Percentiles rank a stretch among this genome's conserved stretches.
These are phyloP conservation scores for Gila robusta DNA, from an alignment of 2,797 vertebrate genomes.

Conservation along the genomic window DNA sequence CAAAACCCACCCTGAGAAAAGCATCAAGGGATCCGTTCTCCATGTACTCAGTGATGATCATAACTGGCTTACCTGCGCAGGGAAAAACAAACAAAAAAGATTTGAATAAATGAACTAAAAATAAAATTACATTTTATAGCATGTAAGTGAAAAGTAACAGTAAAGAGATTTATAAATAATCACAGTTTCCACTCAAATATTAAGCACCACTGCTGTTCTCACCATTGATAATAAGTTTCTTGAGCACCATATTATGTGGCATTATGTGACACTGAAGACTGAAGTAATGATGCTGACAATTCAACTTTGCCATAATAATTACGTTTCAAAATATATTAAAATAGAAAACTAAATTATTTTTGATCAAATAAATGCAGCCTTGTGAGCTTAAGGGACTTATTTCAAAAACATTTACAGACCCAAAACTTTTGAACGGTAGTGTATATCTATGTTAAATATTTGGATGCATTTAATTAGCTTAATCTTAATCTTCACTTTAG, in stretches of 20 bases:
- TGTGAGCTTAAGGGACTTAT: not conserved
- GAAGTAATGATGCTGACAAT: not conserved
- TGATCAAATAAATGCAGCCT: not conserved
- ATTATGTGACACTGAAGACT: not conserved
- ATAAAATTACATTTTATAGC: not conserved
- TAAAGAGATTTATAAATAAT: not conserved
- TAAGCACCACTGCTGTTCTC: not conserved
- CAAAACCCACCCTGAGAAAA: slow-evolving; percentile 87
- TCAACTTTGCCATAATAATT: not conserved
- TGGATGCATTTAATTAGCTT: not conserved
- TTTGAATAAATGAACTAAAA: not conserved
- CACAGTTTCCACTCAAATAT: not conserved
- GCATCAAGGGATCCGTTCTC: slow-evolving; percentile 90
- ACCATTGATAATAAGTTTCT: not conserved
- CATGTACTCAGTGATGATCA: slow-evolving; percentile 94
- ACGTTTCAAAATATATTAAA: not conserved
- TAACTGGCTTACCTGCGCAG: slow-evolving; percentile 88
- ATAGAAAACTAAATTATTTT: not conserved
- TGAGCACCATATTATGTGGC: not conserved
- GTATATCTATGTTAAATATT: not conserved
- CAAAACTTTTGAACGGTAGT: not conserved
- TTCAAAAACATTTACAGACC: not conserved
- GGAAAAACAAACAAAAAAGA: not conserved
- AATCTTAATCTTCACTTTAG: not conserved
- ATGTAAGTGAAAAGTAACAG: not conserved